phyloP scores from a whole-genome alignment of 2,888 invertebrate species.

The Drosophila rellima region DNA sequence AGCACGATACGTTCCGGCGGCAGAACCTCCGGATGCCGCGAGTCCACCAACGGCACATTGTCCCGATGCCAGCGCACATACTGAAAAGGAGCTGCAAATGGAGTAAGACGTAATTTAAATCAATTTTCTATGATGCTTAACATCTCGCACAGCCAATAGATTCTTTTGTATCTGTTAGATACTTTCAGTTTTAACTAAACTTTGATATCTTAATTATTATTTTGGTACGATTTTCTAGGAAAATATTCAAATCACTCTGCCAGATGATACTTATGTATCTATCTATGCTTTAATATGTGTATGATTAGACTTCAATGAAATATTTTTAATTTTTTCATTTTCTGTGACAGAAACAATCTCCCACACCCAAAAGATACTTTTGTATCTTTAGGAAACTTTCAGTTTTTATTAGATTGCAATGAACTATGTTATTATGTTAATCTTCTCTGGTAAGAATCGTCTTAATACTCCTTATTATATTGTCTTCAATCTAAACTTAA shows the following conservation, averaged over 20 bases:
- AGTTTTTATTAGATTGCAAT: too few relatives aligned
- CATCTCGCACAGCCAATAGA: neutral
- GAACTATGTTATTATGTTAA: too few relatives aligned
- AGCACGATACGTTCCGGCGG: conserved; percentile 88
- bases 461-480: neutral
- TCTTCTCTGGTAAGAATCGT: neutral
- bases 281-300: neutral
- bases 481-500: neutral
- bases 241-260: neutral
- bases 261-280: neutral
- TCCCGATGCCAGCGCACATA: conserved; percentile 91
- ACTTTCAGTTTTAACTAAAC: too few relatives aligned
- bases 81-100: conserved; percentile 86
- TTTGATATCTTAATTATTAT: too few relatives aligned
- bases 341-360: neutral
- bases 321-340: neutral
- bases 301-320: neutral
- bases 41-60: conserved; percentile 88
- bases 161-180: neutral
- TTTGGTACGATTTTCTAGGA: neutral
- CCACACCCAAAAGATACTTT: neutral
- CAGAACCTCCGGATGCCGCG: conserved; percentile 86
- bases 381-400: neutral
- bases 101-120: neutral
- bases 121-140: neutral